These are phyloP conservation scores for Hoplostethus mediterraneus DNA, from an alignment of 2,797 vertebrate genomes.

Conservation along the genomic window DNA sequence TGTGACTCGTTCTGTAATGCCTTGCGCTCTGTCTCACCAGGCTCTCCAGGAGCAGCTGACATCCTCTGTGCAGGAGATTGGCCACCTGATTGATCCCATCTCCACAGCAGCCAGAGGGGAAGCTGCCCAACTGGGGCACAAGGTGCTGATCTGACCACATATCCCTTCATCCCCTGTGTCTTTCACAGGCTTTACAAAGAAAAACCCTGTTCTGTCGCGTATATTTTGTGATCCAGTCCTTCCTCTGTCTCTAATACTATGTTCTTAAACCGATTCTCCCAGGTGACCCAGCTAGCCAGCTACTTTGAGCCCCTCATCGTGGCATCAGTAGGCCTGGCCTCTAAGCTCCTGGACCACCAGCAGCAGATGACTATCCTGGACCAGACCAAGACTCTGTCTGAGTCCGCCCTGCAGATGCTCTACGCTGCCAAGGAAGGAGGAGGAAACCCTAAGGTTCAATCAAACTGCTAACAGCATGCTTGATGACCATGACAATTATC, in stretches of 20 bases:
- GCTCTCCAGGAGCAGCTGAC: constrained; percentile 97
- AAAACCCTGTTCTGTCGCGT: constrained; percentile 30
- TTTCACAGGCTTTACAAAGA: constrained; percentile 35
- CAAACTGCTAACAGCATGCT: too few relatives aligned
- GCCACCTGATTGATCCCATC: constrained; percentile 96
- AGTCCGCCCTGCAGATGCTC: constrained; percentile 97
- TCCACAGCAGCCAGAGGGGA: constrained; percentile 94
- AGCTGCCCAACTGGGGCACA: constrained; percentile 97
- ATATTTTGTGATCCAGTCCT: constrained; percentile 29
- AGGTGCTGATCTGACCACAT: constrained; percentile 84
- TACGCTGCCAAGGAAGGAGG: constrained; percentile 98
- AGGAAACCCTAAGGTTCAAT: constrained; percentile 92
- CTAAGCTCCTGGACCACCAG: constrained; percentile 94
- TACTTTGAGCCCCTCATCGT: constrained; percentile 96
- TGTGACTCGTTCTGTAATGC: constrained; percentile 53
- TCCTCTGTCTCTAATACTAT: constrained; percentile 36
- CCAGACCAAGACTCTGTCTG: constrained; percentile 97
- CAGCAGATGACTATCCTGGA: constrained; percentile 98
- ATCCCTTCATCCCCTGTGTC: constrained; percentile 48
- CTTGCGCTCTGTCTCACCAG: constrained; percentile 76
- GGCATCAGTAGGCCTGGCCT: constrained; percentile 94
- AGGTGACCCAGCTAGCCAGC: constrained; percentile 96
- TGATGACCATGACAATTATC: too few relatives aligned
- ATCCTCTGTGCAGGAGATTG: constrained; percentile 97
- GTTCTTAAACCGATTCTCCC: constrained; percentile 13